phyloP scores from a whole-genome alignment of 2,888 invertebrate species.

The Amphipoea lucens region DNA sequence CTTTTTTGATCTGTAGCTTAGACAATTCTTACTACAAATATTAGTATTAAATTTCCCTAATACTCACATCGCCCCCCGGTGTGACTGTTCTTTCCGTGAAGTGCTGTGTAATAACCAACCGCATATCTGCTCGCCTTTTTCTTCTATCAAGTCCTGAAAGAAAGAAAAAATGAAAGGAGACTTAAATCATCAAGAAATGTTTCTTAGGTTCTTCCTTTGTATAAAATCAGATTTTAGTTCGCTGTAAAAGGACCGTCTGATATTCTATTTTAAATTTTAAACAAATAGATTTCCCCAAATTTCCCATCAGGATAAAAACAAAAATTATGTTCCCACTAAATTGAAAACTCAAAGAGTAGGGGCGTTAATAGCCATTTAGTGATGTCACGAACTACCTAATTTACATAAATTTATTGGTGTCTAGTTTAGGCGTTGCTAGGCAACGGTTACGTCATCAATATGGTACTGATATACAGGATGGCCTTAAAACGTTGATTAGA shows the following conservation, averaged over 20 bases:
- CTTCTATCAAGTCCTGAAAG: slow-evolving; percentile 80
- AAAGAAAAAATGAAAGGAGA: slow-evolving; percentile 24
- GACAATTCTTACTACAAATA: not conserved
- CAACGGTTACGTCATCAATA: slow-evolving; percentile 64
- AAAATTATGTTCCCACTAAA: slow-evolving; percentile 43
- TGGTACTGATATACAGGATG: slow-evolving; percentile 57
- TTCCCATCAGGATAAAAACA: slow-evolving; percentile 11
- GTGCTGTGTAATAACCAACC: slow-evolving; percentile 85
- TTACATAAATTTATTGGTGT: slow-evolving; percentile 58
- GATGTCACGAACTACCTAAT: slow-evolving; percentile 57
- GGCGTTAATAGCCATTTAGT: slow-evolving; percentile 51
- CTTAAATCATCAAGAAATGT: not conserved
- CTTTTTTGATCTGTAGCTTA: not conserved
- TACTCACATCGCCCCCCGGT: slow-evolving; percentile 89
- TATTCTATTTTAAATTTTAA: not conserved
- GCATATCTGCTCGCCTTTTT: slow-evolving; percentile 78
- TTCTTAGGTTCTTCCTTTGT: not conserved
- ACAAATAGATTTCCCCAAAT: slow-evolving; percentile 8
- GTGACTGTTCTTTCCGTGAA: slow-evolving; percentile 89
- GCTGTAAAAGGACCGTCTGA: too few relatives aligned
- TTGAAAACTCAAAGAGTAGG: slow-evolving; percentile 27
- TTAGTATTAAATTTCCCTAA: not conserved
- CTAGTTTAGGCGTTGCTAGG: slow-evolving; percentile 66
- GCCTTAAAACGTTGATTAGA: slow-evolving; percentile 70
- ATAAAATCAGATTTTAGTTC: not conserved